These are phyloP conservation scores for Panagrolaimus sp. DNA, from an alignment of 1,140 invertebrate species.

Conservation along the genomic window DNA sequence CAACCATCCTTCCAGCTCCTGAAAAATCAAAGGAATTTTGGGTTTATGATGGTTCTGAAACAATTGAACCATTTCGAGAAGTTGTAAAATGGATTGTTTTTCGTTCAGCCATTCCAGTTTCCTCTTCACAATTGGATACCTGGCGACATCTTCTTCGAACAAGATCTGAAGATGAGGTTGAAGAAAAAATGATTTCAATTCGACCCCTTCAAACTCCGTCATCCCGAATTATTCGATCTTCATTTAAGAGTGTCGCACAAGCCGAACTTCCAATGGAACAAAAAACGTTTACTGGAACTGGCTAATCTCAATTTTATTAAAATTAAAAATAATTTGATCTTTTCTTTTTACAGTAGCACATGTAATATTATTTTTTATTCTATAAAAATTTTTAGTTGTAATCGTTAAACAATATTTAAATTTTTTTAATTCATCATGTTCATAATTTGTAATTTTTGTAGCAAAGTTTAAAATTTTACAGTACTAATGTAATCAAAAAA, in stretches of 20 bases:
- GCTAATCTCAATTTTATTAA: no score
- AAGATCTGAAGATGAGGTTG: slow-evolving; percentile 52
- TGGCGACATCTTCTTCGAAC: slow-evolving; percentile 44
- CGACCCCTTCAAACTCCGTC: slow-evolving; percentile 45
- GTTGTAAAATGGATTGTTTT: slow-evolving; percentile 58
- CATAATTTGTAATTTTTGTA: no score
- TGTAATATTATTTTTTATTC: no score
- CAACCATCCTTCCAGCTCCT: slow-evolving; percentile 33
- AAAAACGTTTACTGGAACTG: slow-evolving; percentile 10
- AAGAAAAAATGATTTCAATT: slow-evolving; percentile 43
- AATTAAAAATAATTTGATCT: no score
- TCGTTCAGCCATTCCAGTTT: slow-evolving; percentile 54
- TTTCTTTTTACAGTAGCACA: no score
- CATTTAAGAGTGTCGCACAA: slow-evolving; percentile 47
- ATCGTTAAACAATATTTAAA: no score
- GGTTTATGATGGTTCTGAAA: slow-evolving; percentile 58
- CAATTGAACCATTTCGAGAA: slow-evolving; percentile 55
- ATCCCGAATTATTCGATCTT: slow-evolving; percentile 38
- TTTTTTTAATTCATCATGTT: no score
- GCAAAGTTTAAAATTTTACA: no score
- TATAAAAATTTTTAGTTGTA: no score
- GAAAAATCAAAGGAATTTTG: slow-evolving; percentile 59
- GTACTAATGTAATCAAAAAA: no score
- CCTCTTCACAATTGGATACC: slow-evolving; percentile 47
- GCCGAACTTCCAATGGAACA: slow-evolving; percentile 33